Conservation (phyloP, 1,140 invertebrate species). For the Ericerus pela region DNA sequence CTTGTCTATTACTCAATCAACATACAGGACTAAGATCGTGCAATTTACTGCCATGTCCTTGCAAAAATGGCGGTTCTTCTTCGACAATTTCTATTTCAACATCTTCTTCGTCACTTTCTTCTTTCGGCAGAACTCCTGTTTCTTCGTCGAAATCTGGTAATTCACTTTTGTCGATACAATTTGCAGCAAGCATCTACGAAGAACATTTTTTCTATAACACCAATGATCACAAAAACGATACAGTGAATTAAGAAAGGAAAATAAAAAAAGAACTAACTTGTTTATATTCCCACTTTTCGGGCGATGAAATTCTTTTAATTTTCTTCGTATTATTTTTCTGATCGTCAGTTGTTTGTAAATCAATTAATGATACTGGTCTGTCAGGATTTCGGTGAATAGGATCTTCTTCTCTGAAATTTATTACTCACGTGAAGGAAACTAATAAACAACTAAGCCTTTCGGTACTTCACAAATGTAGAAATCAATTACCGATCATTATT, state of each 20-base stretch:
- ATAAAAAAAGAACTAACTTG: constrained; percentile 27
- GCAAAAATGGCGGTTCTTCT: constrained; percentile 92
- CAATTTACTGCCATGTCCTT: constrained; percentile 71
- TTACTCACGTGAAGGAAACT: neutral
- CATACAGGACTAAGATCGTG: constrained; percentile 82
- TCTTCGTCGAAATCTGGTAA: constrained; percentile 84
- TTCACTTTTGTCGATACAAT: constrained; percentile 60
- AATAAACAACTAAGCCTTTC: neutral
- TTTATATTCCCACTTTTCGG: constrained; percentile 84
- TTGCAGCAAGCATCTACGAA: constrained; percentile 34
- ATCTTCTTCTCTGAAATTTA: neutral
- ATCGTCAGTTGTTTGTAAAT: constrained; percentile 51
- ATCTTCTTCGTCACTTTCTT: constrained; percentile 89
- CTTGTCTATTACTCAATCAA: too few relatives aligned
- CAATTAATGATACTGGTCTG: constrained; percentile 53
- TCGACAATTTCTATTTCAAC: constrained; percentile 98
- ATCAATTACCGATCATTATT: constrained; percentile 21
- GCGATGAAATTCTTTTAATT: constrained; percentile 86
- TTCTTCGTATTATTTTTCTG: constrained; percentile 60
- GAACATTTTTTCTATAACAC: neutral
- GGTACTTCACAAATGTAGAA: neutral
- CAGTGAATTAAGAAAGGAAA: neutral
- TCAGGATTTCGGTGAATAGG: constrained; percentile 57
- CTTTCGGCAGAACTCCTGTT: constrained; percentile 70
- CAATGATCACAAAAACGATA: neutral